These are phyloP conservation scores for Acridotheres tristis DNA, from an alignment of 2,797 vertebrate genomes.

Conservation along the genomic window DNA sequence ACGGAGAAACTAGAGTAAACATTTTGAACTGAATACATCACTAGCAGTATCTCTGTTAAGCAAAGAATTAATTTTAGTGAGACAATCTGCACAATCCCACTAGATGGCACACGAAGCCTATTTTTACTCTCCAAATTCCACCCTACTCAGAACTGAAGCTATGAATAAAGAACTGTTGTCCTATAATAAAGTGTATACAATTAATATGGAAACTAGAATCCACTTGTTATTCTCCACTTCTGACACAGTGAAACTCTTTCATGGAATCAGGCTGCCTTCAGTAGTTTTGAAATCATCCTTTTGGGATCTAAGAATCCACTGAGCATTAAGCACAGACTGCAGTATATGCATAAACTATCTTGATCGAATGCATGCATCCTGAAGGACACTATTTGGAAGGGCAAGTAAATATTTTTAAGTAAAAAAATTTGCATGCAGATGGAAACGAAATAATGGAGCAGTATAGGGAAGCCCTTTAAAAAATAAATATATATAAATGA, in stretches of 20 bases:
- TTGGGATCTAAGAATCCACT: not conserved
- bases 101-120: slow-evolving; percentile 74
- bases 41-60: not conserved
- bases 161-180: not conserved
- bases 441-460: not conserved
- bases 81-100: slow-evolving; percentile 39
- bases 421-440: not conserved
- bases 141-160: not conserved
- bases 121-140: not conserved
- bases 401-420: not conserved
- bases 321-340: not conserved
- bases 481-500: not conserved
- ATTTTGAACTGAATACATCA: not conserved
- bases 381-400: not conserved
- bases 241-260: not conserved
- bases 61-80: not conserved
- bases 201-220: not conserved
- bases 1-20: not conserved
- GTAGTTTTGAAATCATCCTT: not conserved
- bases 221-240: not conserved
- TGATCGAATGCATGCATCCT: not conserved
- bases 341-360: not conserved
- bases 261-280: not conserved
- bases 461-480: not conserved
- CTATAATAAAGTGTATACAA: not conserved